Conservation (phyloP, 2,113 vertebrate genomes). For the Elgaria multicarinata region DNA sequence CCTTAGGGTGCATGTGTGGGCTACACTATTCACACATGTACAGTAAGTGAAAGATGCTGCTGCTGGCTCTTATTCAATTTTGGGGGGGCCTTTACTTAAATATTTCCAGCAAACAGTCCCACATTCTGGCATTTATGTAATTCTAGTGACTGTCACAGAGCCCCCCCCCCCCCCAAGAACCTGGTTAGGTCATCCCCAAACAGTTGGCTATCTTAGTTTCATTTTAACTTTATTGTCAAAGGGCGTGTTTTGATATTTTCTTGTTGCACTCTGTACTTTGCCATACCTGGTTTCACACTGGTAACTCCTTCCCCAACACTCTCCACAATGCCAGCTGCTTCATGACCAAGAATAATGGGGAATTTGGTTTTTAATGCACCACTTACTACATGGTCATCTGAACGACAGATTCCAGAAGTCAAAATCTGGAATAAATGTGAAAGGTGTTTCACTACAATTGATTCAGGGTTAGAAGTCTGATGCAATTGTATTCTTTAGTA, state of each 20-base stretch:
- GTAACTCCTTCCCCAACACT: slow-evolving; percentile 81
- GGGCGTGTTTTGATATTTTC: not conserved
- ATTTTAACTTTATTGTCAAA: not conserved
- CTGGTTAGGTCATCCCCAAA: not conserved
- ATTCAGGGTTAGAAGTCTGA: not conserved
- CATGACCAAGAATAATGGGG: slow-evolving; percentile 88
- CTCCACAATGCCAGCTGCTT: slow-evolving; percentile 87
- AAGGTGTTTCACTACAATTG: not conserved
- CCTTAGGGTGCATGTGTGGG: not conserved
- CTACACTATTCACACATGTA: not conserved
- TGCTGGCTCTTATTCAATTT: not conserved
- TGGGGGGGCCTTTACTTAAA: not conserved
- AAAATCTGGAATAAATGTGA: slow-evolving; percentile 68
- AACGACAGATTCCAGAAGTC: slow-evolving; percentile 89
- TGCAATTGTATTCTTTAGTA: no score
- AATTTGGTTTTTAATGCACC: slow-evolving; percentile 74
- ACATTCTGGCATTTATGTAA: not conserved
- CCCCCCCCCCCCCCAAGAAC: not conserved
- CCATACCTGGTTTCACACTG: slow-evolving; percentile 71
- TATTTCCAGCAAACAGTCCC: not conserved
- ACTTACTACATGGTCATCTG: slow-evolving; percentile 80
- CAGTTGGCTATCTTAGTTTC: not conserved
- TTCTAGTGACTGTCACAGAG: not conserved
- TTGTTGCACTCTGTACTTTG: not conserved
- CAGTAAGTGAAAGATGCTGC: not conserved